These are phyloP conservation scores for Artemia sinica DNA, from an alignment of 2,888 invertebrate species.

Conservation along the genomic window DNA sequence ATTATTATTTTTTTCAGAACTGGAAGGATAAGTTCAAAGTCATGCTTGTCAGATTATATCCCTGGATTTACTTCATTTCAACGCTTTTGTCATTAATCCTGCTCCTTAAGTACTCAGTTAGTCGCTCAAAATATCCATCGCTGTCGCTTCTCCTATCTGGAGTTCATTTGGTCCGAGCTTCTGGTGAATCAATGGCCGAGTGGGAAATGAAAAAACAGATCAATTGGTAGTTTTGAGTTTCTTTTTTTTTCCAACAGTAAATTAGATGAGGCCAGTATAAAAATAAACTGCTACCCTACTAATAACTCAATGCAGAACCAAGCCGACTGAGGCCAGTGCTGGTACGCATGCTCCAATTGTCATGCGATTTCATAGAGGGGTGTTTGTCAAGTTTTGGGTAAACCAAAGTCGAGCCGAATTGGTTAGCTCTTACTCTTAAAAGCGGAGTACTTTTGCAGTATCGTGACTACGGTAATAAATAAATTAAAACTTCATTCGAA, in stretches of 20 bases:
- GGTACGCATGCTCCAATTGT: too few relatives aligned
- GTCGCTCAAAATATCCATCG: constrained; percentile 6
- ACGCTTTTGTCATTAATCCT: neutral
- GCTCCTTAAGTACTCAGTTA: neutral
- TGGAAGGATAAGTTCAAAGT: constrained; percentile 1
- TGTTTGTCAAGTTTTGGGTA: too few relatives aligned
- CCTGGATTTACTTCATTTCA: neutral
- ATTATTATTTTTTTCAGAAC: neutral
- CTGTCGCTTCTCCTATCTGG: neutral
- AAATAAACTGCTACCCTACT: neutral
- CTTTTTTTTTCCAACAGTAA: neutral
- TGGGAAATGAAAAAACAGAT: constrained; percentile 4
- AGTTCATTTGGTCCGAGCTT: neutral
- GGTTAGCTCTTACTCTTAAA: too few relatives aligned
- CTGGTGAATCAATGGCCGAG: neutral
- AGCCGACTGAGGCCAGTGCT: too few relatives aligned
- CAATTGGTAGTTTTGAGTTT: neutral
- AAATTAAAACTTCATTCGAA: too few relatives aligned
- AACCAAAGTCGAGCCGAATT: too few relatives aligned
- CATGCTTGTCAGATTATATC: neutral
- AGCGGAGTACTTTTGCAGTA: too few relatives aligned
- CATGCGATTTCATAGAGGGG: too few relatives aligned
- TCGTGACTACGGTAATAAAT: too few relatives aligned
- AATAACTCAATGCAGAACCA: too few relatives aligned
- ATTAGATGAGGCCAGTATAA: neutral